These are phyloP conservation scores for Dolichoris vasculosae DNA, from an alignment of 1,140 invertebrate genomes.

Conservation along the genomic window DNA sequence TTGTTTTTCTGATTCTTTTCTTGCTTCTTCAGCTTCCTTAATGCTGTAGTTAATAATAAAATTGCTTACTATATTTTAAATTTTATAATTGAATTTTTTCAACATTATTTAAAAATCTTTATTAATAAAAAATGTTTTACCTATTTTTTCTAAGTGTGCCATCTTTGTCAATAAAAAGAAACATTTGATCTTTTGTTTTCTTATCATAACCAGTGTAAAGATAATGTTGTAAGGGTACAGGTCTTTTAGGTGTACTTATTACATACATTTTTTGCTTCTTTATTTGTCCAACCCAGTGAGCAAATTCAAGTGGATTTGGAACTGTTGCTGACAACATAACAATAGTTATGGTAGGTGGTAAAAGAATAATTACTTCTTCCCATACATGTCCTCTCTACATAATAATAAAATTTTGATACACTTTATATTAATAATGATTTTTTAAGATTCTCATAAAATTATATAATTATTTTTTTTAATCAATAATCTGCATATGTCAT, in stretches of 20 bases:
- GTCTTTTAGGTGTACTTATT: constrained; percentile 93
- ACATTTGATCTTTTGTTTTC: constrained; percentile 87
- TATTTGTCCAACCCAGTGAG: constrained; percentile 96
- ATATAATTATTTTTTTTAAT: background rate
- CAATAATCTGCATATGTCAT: background rate
- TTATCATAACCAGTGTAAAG: constrained; percentile 90
- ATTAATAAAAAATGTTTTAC: constrained; percentile 70
- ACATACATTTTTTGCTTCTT: constrained; percentile 96
- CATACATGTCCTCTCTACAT: constrained; percentile 96
- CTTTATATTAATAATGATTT: background rate
- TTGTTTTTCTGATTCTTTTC: constrained; percentile 42
- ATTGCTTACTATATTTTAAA: constrained; percentile 12
- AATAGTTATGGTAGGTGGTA: constrained; percentile 95
- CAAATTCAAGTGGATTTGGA: constrained; percentile 97
- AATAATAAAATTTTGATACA: background rate
- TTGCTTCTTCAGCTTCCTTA: constrained; percentile 27
- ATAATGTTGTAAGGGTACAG: constrained; percentile 96
- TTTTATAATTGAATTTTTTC: background rate
- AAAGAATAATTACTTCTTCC: constrained; percentile 98
- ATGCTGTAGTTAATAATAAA: constrained; percentile 33
- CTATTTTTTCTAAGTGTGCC: constrained; percentile 82
- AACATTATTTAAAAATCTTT: background rate
- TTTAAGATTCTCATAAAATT: too few species aligned
- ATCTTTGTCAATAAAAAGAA: constrained; percentile 87
- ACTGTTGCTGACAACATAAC: constrained; percentile 99